Base-by-base conservation (phyloP, 2,888 invertebrate genomes). In the Euphydryas editha region DNA sequence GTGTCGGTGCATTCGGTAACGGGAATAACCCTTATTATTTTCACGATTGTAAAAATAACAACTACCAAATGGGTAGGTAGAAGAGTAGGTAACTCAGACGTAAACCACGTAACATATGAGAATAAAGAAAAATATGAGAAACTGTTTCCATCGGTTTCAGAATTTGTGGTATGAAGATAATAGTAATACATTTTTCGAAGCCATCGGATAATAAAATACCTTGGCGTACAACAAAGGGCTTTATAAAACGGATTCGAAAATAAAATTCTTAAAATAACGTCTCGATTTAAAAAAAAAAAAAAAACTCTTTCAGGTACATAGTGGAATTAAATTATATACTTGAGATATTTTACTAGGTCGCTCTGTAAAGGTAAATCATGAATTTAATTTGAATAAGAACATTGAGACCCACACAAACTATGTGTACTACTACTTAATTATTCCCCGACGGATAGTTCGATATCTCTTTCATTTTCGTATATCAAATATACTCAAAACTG, bases 61-160 rank as follows among this genome's bases (percentile, higher is more conserved):
- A 77, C 83, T 82, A 78, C 74, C 77, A 71, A 78, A 75, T 81
- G 81, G 79, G 80, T 78, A 79, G 21, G 75, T 78, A 79, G 21
- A 75, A 78, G 36, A 77, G 75, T n/a, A n/a, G n/a, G n/a, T 73
- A 79, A 79, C 77, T 82, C 79, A 65, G 64, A 78, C 79, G 78
- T 83, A 85, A 87, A 87, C 83, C 86, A 82, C 80, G 73, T 74
- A 75, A 77, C 73, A 79, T 80, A 78, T 70, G 77, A 75, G 82
- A 82, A 81, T 76, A 82, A 83, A 73, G 74, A 79, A 78, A n/a
- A 81, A 74, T 79, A 79, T 80, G 81, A 79, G 78, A 76, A 78
- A 88, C 88, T 86, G 83, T 78, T 79, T 39, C 15, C 39, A 59
- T 42, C 51, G 78, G 76, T 79, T 78, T 65, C 65, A 74, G 75